Evolutionary conservation across 2,113 vertebrate species (phyloP), one percentile per base, ranked within the genome.

Genomic region (Sarotherodon lohbergeri): DNA sequence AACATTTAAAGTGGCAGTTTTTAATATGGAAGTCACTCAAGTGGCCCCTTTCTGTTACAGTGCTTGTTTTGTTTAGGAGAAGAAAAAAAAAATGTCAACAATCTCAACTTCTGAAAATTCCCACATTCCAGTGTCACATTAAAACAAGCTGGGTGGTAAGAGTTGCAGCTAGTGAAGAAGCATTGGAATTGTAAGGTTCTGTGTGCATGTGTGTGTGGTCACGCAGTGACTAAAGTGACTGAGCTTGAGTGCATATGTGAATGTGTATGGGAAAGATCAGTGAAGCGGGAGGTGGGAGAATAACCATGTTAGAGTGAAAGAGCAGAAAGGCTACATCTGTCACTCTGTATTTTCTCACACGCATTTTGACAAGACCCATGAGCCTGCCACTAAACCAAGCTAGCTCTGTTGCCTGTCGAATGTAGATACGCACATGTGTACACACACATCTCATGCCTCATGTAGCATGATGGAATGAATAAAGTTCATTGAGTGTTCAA

Each of bases 251-350:
- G 63, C 16, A 41, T 80, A 19, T 59, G 61, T 85, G 80, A 82
- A 80, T 84, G 80, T 80, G 63, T 84, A 80, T 80, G 84, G 24
- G 56, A 4, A 22, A 54, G 92, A 91, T 92, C 93, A 89, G 83
- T 89, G 88, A 91, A 93, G 94, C 90, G 29, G 88, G 90, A 81
- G 55, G 87, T 90, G 87, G 89, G 86, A 92, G 90, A 94, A 94
- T 94, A 94, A 95, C 93, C 95, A 90, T 89, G 93, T 95, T 94
- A 95, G 94, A 92, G 91, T 91, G 89, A 90, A 90, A 73, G 91
- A 93, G 95, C 94, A 93, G 93, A 95, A 95, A 94, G 94, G 92
- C 93, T 95, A 93, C 94, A 94, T 95, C 95, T 96, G 95, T 95
- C 95, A 95, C 93, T 96, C 89, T 87, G 90, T 56, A 94, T 96